Base-by-base conservation (phyloP, 2,888 invertebrate genomes). In the Ernsta delagoae region DNA sequence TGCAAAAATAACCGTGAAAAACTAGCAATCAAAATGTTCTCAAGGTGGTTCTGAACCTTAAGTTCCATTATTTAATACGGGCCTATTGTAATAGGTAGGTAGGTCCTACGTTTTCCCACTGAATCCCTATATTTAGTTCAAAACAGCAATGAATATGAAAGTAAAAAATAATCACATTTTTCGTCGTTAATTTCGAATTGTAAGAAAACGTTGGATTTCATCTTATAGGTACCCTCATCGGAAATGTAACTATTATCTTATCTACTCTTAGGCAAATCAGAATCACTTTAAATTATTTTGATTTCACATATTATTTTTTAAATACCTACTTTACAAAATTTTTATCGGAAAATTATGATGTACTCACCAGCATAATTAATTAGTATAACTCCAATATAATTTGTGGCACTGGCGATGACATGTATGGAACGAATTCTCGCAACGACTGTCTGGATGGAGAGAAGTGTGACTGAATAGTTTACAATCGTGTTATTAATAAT, bases 311-410 rank as follows among this genome's bases (percentile, higher is more conserved):
- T 45, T n/a, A n/a, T 31, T 56, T 11, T 34, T 16, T 9, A 34
- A 45, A 4, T n/a, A n/a, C n/a, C n/a, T n/a, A n/a, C 45, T n/a
- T 5, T 3, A 45, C n/a, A 45, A 4, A 45, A 45, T 7, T 34
- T 56, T 56, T n/a, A 5, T 36, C n/a, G 8, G 36, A 1, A 39
- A 57, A 24, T 53, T 56, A 64, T 24, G 24, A 31, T 59, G 60
- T 62, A 43, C 74, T 75, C 70, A 73, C 74, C 75, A 74, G 71
- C 73, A 75, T 74, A 59, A 68, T 72, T 45, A 43, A 43, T 3
- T 48, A 70, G 31, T 54, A 63, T 56, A 41, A 61, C 63, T 57
- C 56, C 66, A 56, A 56, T 56, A 61, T 56, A 39, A 11, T 36
- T 39, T 24, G n/a, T 53, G 8, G 50, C 50, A 53, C 50, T 24